Percentiles rank a stretch among this genome's conserved stretches.
These are phyloP conservation scores for Scarus forsteni DNA, from an alignment of 2,797 vertebrate species.

Conservation along the genomic window DNA sequence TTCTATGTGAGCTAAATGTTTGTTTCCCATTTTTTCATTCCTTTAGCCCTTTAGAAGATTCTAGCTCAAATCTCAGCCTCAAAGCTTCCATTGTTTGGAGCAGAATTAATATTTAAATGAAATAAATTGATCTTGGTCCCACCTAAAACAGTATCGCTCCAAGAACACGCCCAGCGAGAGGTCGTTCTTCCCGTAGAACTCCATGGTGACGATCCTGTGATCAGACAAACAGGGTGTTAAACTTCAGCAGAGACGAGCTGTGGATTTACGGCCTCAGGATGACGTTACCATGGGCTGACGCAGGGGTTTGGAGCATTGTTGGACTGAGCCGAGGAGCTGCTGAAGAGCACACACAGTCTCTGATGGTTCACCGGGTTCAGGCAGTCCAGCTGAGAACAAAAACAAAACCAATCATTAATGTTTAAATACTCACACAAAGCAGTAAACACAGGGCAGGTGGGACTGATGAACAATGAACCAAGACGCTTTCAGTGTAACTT, in stretches of 20 bases:
- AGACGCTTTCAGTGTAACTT: too few relatives aligned
- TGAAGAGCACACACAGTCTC: conserved; percentile 97
- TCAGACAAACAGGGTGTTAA: conserved; percentile 1
- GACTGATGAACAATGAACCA: too few relatives aligned
- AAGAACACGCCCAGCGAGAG: conserved; percentile 96
- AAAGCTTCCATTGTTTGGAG: too few relatives aligned
- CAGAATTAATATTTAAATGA: too few relatives aligned
- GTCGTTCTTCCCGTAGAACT: conserved; percentile 99
- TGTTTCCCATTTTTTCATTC: too few relatives aligned
- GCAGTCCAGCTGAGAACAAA: conserved; percentile 91
- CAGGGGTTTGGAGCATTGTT: conserved; percentile 97
- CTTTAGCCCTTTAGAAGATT: too few relatives aligned
- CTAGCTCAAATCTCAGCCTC: too few relatives aligned
- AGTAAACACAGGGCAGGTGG: too few relatives aligned
- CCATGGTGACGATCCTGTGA: conserved; percentile 98
- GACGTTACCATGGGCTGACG: conserved; percentile 95
- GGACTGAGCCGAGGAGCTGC: conserved; percentile 95
- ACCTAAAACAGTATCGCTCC: conserved; percentile 99
- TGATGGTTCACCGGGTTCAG: conserved; percentile 95
- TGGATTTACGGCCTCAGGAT: not conserved
- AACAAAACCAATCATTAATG: not conserved
- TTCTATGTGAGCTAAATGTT: too few relatives aligned
- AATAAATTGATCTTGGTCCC: conserved; percentile 19
- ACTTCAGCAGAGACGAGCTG: not conserved
- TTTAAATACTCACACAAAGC: too few relatives aligned